Evolutionary conservation across 2,113 vertebrate species (phyloP), one percentile per base, ranked within the genome.

Genomic region (Amphilophus citrinellus): DNA sequence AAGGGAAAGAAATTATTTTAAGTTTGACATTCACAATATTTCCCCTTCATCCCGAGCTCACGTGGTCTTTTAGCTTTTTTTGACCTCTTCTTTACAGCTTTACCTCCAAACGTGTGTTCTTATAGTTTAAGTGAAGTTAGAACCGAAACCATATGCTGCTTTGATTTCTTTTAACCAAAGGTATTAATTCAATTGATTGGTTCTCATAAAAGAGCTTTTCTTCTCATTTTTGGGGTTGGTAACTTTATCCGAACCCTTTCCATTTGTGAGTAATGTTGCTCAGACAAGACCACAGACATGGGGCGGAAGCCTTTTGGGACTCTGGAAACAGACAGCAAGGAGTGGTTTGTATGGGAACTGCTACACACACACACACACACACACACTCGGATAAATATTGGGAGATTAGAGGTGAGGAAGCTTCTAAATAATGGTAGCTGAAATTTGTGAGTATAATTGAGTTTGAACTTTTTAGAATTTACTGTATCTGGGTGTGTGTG

Each of bases 191-290:
- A 56, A 15, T 20, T 17, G 1, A 58, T 58, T 14, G 7, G 30
- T 58, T 53, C 65, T 53, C 32, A 10, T 76, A 2, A 35, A 63
- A 62, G 9, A 58, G 32, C 10, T 17, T 60, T 80, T 37, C 63
- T 63, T n/a, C 10, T n/a, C 1, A 4, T 35, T 57, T 76, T 75
- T 65, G 22, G 11, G 17, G 5, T 8, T 20, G 32, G 59, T 66
- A 83, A 61, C 63, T 86, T 58, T 61, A 83, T 88, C 79, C 47
- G 73, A 81, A 27, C 47, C 63, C 7, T 24, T 75, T 90, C 78
- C 65, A 22, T 82, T 82, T 82, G 79, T 83, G 84, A 92, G 79
- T 80, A 65, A 87, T 83, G 82, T 78, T 81, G 47, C 80, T 84
- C 62, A 61, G 32, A 35, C 63, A 37, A 62, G 63, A 82, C 84